Evolutionary conservation across 2,113 vertebrate genomes (phyloP).

Genomic region (Passer domesticus): DNA sequence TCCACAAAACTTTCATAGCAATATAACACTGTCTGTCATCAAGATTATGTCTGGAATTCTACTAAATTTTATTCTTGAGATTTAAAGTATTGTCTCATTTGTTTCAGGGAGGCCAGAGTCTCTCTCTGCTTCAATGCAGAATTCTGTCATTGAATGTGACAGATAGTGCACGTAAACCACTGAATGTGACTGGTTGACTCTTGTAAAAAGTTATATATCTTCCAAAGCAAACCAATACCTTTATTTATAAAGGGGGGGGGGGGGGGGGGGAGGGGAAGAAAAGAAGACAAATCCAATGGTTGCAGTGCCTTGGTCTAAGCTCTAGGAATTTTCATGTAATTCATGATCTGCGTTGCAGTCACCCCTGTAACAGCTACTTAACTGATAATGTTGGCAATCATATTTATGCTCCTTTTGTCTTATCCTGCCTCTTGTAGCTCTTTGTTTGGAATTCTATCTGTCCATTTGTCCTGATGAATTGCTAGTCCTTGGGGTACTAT

Average conservation of each 20-base stretch:
- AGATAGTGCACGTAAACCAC: not conserved
- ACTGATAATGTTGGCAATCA: not conserved
- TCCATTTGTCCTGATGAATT: constrained; percentile 15
- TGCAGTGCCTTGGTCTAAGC: not conserved
- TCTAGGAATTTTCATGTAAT: not conserved
- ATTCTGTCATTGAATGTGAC: not conserved
- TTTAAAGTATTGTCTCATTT: not conserved
- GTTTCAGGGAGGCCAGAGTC: not conserved
- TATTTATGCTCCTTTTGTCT: not conserved
- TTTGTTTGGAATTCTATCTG: constrained; percentile 7
- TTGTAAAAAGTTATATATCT: not conserved
- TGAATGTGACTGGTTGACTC: not conserved
- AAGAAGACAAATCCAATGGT: not conserved
- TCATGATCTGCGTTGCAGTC: not conserved
- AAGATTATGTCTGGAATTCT: not conserved
- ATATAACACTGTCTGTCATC: not conserved
- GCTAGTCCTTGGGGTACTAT: constrained; percentile 24
- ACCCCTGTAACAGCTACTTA: not conserved
- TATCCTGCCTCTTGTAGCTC: not conserved
- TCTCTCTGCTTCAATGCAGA: constrained; percentile 16
- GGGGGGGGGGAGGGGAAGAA: not conserved
- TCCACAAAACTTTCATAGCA: not conserved
- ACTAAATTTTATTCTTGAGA: not conserved
- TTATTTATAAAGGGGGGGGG: not conserved
- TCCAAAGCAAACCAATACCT: not conserved